Base-by-base conservation (phyloP, 2,113 vertebrate species). In the Corapipo altera region DNA sequence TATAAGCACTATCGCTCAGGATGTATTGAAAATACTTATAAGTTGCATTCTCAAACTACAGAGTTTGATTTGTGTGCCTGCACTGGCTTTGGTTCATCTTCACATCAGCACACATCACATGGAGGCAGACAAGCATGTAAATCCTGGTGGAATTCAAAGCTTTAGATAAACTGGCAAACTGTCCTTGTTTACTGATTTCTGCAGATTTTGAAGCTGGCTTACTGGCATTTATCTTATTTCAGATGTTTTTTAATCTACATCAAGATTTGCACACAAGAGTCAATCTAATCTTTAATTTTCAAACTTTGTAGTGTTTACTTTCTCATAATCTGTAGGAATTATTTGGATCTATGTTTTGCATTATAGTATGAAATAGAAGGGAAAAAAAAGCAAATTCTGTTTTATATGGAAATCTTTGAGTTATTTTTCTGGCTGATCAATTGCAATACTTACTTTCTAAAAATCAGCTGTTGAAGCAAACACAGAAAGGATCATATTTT, bases 281-380 rank as follows among this genome's bases (percentile, higher is more conserved):
- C 35, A 52, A 22, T 62, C 54, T 70, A 57, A 70, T 6, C 17
- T 87, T 75, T 75, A 16, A 35, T 84, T 89, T 87, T 61, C 52
- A 75, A 28, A 33, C 15, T 44, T 20, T 32, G 22, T 51, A 27
- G 33, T 7, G 2, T 35, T 82, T 75, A 44, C 12, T 89, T 87
- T 87, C 59, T 85, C 27, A 28, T 64, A 43, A 82, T 61, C 51
- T 54, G 23, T 35, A 41, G 74, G 49, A 87, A 83, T 72, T 70
- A 54, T 96, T 92, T 57, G 97, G 95, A 57, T 98, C 96, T 85
- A 91, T 37, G 39, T 97, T 94, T 93, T 97, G 74, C n/a, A 97
- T 97, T 49, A 97, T 8, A 61, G 33, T 35, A 9, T 97, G 97
- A 15, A 92, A 93, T 97, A 83, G 80, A 35, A 48, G 8, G 5